A percentile compares a stretch with the other conserved stretches of the same genome.
phyloP scores from a whole-genome alignment of 2,113 vertebrate genomes.

The Hemibagrus wyckioides region DNA sequence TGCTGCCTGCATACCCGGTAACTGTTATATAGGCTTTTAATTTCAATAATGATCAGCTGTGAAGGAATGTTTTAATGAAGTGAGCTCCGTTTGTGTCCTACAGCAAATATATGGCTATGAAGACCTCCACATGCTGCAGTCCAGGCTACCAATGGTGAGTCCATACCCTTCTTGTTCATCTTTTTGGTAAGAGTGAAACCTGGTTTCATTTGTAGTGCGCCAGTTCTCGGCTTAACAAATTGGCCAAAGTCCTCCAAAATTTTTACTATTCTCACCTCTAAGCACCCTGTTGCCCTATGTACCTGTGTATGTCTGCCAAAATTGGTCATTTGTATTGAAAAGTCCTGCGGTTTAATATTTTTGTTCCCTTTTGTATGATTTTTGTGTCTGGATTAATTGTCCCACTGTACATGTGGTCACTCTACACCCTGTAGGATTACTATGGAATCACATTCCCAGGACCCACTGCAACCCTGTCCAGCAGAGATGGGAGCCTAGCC shows the following conservation, averaged over 20 bases:
- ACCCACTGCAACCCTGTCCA: slow-evolving; percentile 84
- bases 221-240: not conserved
- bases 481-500: slow-evolving; percentile 89
- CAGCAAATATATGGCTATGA: slow-evolving; percentile 96
- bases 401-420: not conserved
- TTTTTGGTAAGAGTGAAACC: not conserved
- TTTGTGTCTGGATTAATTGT: not conserved
- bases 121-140: slow-evolving; percentile 96
- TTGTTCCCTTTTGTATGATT: not conserved
- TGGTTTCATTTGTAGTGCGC: not conserved
- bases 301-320: not conserved
- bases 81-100: slow-evolving; percentile 47
- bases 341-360: not conserved
- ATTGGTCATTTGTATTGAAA: not conserved
- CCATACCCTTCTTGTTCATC: not conserved
- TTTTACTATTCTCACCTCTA: not conserved
- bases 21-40: slow-evolving; percentile 57
- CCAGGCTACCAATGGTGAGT: slow-evolving; percentile 93
- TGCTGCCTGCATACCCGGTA: slow-evolving; percentile 96
- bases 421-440: slow-evolving; percentile 82
- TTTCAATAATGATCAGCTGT: not conserved
- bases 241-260: not conserved
- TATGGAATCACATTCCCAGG: slow-evolving; percentile 97
- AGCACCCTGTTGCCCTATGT: not conserved
- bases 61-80: not conserved